Evolutionary conservation across 2,888 invertebrate species (phyloP), one percentile per base, ranked within the genome.

Genomic region (Lasioglossum figueresi): DNA sequence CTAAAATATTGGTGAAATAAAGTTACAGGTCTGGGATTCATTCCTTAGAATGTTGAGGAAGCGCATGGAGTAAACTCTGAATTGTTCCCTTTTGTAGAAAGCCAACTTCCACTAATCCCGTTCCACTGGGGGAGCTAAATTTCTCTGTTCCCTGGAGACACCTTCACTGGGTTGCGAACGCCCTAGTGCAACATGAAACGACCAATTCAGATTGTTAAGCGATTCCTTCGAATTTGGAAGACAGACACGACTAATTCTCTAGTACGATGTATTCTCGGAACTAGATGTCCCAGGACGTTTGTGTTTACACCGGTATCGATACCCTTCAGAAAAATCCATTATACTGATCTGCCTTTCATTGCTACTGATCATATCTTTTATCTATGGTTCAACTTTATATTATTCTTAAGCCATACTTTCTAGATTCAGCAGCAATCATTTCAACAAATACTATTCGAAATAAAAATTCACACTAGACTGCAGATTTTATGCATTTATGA

Each of bases 201-300:
- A 63, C 76, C 76, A 76, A 45, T 45, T 31, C 63, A 63, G 76
- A 76, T 76, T 76, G 59, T 76, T 43, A 63, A 63, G 43, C 4
- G 34, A 56, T 75, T 59, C 43, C 75, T 43, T 59, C 40, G 43
- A 76, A 63, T 76, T 66, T 45, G 43, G 23, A 76, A 63, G 43
- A 31, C 43, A 19, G 31, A 76, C 76, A 70, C 63, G 43, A 14
- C 2, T 31, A 63, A 31, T 45, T 31, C 31, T 6, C n/a, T 27
- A 10, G 27, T 59, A 37, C 40, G 34, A 74, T 48, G 48, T 31
- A 63, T 31, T 74, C 27, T 56, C 40, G n/a, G 12, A 40, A 40
- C 40, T 70, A 14, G 23, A 70, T 5, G 70, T 40, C 12, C 70
- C 37, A 40, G n/a, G n/a, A 37, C 37, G n/a, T 37, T 14, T 70